Evolutionary conservation across 2,113 vertebrate genomes (phyloP), one percentile per base, ranked within the genome.

Genomic region (Theristicus caerulescens): DNA sequence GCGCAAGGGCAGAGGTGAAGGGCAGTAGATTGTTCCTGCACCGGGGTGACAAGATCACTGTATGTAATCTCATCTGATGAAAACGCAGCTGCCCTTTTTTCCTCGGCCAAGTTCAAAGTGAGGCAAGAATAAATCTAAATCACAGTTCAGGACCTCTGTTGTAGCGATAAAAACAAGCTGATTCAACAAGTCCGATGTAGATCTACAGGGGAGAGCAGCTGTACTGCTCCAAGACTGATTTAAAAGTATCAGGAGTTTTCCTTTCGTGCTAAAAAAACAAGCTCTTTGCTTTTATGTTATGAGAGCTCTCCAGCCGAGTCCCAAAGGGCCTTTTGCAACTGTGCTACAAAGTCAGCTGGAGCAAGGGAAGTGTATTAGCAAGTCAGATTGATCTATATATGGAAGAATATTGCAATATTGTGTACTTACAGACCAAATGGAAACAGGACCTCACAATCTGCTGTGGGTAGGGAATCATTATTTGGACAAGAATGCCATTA

Each of bases 161-260:
- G 57, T 12, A 57, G n/a, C 54, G 49, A 36, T 57, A 51, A 81
- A 88, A 58, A 0, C 47, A 66, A 83, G 36, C 57, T 70, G 81
- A 87, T 32, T 82, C 55, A 84, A 58, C 84, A 86, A 74, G 38
- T 27, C 27, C 58, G 47, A 52, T 47, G 62, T 9, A 73, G 64
- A 61, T 58, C 61, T 82, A 82, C 79, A 38, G 76, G 54, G 64
- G 20, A 86, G 80, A 80, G 54, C 83, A 86, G 89, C 89, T 96
- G 86, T 44, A 27, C 71, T 31, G 29, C 44, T 80, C 66, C 66
- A 38, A 42, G 47, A 34, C 62, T 88, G 54, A 90, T 80, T 61
- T 59, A 88, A 79, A 93, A 66, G 61, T 82, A 74, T 51, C 42
- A 42, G 58, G 86, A 88, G 24, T 81, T 93, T 93, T 71, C 71